These are phyloP conservation scores for Tricholaema leucomelas DNA, from an alignment of 2,113 vertebrate genomes.

Conservation along the genomic window DNA sequence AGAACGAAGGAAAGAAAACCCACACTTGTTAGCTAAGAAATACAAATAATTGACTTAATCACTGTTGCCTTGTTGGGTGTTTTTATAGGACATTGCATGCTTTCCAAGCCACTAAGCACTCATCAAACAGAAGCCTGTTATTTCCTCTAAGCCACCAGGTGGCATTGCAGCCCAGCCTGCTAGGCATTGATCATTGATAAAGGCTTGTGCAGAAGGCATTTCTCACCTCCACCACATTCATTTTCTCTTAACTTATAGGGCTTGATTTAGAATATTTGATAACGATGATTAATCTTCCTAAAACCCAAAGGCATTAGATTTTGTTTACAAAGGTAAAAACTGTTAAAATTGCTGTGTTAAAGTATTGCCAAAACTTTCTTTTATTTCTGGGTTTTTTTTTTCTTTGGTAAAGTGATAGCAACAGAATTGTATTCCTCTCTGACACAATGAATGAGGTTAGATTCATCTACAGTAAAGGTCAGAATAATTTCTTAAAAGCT, in stretches of 20 bases:
- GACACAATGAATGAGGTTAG: slow-evolving; percentile 23
- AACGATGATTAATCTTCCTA: background rate
- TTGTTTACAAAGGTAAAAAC: background rate
- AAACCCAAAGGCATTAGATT: background rate
- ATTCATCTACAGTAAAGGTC: slow-evolving; percentile 8
- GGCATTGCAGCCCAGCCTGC: slow-evolving; percentile 89
- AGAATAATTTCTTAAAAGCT: slow-evolving; percentile 42
- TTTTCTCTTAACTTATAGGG: background rate
- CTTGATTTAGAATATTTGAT: background rate
- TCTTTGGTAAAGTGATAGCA: background rate
- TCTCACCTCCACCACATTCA: background rate
- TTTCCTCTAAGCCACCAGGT: slow-evolving; percentile 85
- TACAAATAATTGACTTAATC: background rate
- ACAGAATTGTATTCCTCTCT: background rate
- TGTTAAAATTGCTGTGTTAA: background rate
- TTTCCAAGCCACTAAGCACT: slow-evolving; percentile 12
- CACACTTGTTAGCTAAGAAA: background rate
- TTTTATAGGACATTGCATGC: slow-evolving; percentile 18
- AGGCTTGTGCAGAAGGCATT: background rate
- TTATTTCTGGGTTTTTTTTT: background rate
- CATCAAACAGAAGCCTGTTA: background rate
- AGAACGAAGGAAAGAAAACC: background rate
- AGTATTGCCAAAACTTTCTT: background rate
- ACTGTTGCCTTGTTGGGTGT: background rate
- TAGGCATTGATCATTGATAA: background rate